Percentiles rank a stretch among this genome's conserved stretches.
Conservation (phyloP, 1,140 invertebrate genomes). For the Cydia strobilella region DNA sequence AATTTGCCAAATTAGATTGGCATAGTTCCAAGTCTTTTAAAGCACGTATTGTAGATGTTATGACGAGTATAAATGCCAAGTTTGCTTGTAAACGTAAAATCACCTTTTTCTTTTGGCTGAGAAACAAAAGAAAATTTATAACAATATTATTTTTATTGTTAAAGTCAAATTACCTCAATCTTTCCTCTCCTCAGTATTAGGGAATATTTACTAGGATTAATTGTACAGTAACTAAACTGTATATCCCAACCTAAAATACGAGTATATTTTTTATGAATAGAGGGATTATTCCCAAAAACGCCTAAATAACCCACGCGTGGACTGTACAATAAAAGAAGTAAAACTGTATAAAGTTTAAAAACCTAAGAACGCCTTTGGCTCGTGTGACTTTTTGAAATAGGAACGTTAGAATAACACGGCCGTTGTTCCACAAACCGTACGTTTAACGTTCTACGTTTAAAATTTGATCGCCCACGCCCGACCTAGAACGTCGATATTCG, state of each 20-base stretch:
- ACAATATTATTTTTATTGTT: no score
- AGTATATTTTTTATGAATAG: neutral
- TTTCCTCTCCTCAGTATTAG: no score
- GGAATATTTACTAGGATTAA: no score
- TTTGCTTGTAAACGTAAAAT: no score
- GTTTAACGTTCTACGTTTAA: conserved; percentile 26
- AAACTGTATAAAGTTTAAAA: neutral
- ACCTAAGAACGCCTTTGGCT: neutral
- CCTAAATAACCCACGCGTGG: neutral
- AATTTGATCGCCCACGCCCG: conserved; percentile 25
- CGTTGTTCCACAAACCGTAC: conserved; percentile 11
- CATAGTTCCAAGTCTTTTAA: neutral
- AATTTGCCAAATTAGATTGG: neutral
- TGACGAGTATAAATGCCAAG: no score
- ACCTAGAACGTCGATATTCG: conserved; percentile 30
- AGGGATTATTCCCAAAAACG: conserved; percentile 4
- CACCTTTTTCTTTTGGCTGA: no score
- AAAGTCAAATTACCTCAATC: no score
- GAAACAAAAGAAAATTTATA: no score
- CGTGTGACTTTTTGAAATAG: neutral
- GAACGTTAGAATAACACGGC: conserved; percentile 16
- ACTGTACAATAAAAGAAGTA: neutral
- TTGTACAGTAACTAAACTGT: neutral
- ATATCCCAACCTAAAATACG: neutral
- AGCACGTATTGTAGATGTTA: neutral